Evolutionary conservation across 2,797 vertebrate genomes (phyloP), one percentile per base, ranked within the genome.

Genomic region (Mormyrus proboscirostris): DNA sequence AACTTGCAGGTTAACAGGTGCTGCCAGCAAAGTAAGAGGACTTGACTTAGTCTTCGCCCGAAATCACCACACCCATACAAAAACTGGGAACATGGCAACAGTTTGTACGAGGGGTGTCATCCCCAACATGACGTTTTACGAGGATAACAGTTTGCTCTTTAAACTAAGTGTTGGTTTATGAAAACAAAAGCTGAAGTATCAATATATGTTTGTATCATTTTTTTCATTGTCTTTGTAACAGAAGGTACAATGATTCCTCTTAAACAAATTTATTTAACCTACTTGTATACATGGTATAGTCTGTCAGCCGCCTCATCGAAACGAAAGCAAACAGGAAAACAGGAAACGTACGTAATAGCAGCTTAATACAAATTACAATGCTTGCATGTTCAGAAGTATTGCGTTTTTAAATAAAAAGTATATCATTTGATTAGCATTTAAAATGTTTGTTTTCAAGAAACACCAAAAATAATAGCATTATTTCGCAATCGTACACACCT

Each of bases 41-140:
- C 69, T 87, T 87, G 89, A 87, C 53, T 86, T 53, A 89, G 83
- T 89, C 89, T 89, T 89, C 83, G 83, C 47, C 57, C 47, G 83
- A 65, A 62, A 87, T 89, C 85, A 89, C 89, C 89, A 89, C 89
- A 89, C 89, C 89, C 89, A 87, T 89, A 89, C 59, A 89, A 65
- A 86, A 51, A 89, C 59, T 87, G 89, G 89, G 89, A 89, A 89
- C 89, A 73, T 89, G 84, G 89, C 89, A 89, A 89, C 89, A 89
- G 85, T 19, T 51, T 19, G 47, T 47, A 29, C 16, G 9, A 85
- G 84, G 89, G 82, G 53, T 16, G 51, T n/a, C 49, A 4, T 29
- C 8, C 16, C 14, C 4, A 41, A 29, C 29, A n/a, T 19, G 38
- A 41, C 85, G 33, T 19, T 57, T 59, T 57, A 59, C 38, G 0